phyloP scores from a whole-genome alignment of 2,113 vertebrate species.

The Malaclemys terrapin region DNA sequence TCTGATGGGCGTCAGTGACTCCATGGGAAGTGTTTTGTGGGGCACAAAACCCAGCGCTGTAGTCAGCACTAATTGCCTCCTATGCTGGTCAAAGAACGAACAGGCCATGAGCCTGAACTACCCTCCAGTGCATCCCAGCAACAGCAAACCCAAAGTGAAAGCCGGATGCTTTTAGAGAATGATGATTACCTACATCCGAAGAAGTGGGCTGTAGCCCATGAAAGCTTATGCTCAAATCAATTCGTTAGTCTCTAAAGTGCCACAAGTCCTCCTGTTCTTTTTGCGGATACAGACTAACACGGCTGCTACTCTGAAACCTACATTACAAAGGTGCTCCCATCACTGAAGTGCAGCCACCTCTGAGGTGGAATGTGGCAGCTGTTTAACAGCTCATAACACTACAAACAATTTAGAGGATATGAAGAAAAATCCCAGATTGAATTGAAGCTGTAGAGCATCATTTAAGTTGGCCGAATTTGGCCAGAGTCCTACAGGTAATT shows the following conservation, averaged over 20 bases:
- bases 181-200: neutral
- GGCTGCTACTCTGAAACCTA: neutral
- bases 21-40: fast-evolving
- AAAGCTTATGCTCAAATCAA: too few species aligned
- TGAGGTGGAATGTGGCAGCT: neutral
- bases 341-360: neutral
- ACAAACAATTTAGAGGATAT: neutral
- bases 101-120: neutral
- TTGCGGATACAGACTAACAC: too few species aligned
- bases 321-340: neutral
- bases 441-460: neutral
- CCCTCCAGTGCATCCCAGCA: neutral
- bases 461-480: neutral
- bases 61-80: neutral
- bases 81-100: neutral
- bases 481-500: neutral
- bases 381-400: neutral
- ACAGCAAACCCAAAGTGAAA: neutral
- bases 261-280: too few species aligned
- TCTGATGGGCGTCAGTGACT: neutral
- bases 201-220: too few species aligned
- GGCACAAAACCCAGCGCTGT: neutral
- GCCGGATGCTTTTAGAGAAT: neutral
- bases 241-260: too few species aligned
- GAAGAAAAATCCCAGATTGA: neutral